Percentiles rank a stretch among this genome's conserved stretches.
phyloP scores from a whole-genome alignment of 1,140 invertebrate genomes.

The Tribolium castaneum region DNA sequence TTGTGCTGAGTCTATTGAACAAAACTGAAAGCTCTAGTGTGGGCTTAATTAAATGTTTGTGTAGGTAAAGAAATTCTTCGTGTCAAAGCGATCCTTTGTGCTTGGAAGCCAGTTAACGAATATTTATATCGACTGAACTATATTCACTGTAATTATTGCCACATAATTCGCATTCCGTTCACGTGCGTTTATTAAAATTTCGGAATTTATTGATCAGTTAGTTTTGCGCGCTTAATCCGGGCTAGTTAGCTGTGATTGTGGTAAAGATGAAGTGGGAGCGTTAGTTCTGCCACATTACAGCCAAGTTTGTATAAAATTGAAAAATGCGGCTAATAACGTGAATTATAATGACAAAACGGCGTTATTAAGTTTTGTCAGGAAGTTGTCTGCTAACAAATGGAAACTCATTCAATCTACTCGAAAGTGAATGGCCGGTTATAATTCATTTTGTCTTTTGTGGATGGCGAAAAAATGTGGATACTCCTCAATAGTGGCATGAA shows the following conservation, averaged over 20 bases:
- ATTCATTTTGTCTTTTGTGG: not conserved
- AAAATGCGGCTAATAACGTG: not conserved
- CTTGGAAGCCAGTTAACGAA: too few relatives aligned
- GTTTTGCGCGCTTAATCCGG: not conserved
- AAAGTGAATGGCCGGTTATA: not conserved
- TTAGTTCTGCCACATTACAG: not conserved
- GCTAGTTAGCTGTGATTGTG: too few relatives aligned
- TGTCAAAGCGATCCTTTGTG: not conserved
- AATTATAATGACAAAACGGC: not conserved
- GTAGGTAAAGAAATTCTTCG: slow-evolving; percentile 4
- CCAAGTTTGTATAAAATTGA: not conserved
- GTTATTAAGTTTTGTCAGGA: not conserved
- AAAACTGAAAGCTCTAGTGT: not conserved
- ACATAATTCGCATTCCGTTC: not conserved
- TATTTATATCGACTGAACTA: too few relatives aligned
- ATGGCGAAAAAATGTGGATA: not conserved
- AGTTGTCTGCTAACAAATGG: not conserved
- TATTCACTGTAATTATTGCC: not conserved
- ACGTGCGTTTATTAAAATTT: not conserved
- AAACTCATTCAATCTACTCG: not conserved
- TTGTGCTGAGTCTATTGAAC: slow-evolving; percentile 5
- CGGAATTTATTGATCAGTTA: not conserved
- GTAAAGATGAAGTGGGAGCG: too few relatives aligned
- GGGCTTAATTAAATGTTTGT: slow-evolving; percentile 13
- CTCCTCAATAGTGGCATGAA: not conserved